Base-by-base conservation (phyloP, 2,113 vertebrate species). In the Malurus elegans region DNA sequence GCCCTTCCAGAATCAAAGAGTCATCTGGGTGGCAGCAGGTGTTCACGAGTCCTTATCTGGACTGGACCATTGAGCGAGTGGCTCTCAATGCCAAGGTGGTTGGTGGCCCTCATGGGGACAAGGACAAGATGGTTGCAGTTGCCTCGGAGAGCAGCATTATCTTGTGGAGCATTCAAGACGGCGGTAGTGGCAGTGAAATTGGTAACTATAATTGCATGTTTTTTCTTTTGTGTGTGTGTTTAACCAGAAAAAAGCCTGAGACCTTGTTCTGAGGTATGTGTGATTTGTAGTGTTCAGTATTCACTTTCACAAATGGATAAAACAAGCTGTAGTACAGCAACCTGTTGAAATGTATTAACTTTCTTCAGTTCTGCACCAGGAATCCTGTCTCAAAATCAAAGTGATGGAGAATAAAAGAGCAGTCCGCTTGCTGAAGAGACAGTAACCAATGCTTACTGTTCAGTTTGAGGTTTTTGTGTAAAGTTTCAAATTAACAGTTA, bases 21-120 rank as follows among this genome's bases (percentile, higher is more conserved):
- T 99, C 99, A 3, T 99, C 99, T 34, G 99, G 99, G 42, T 99
- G 99, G 99, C 99, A 99, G 89, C 99, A 99, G 76, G 99, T 99
- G 85, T 99, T 99, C 91, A 99, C 99, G 0, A 99, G 99, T 83
- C 99, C 99, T 2, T 99, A 99, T 47, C 96, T 99, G 78, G 98
- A 99, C 74, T 99, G 99, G 98, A 98, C 98, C 42, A 99, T 99
- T 47, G 99, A 99, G 79, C 98, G 99, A 44, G 98, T 99, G 18
- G 99, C 99, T 19, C 97, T 99, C 10, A 99, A 99, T n/a, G 99
- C 99, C 3, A 99, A 99, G 91, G 99, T 99, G 81, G 99, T 99
- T 32, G 99, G 99, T 12, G 99, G 99, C 51, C 99, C 99, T 36
- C 99, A 99, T 53, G 99, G 99, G 64, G 99, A 99, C 97, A 99